A percentile compares a stretch with the other conserved stretches of the same genome.
These are phyloP conservation scores for Boulengeromyrus knoepffleri DNA, from an alignment of 2,113 vertebrate species.

Conservation along the genomic window DNA sequence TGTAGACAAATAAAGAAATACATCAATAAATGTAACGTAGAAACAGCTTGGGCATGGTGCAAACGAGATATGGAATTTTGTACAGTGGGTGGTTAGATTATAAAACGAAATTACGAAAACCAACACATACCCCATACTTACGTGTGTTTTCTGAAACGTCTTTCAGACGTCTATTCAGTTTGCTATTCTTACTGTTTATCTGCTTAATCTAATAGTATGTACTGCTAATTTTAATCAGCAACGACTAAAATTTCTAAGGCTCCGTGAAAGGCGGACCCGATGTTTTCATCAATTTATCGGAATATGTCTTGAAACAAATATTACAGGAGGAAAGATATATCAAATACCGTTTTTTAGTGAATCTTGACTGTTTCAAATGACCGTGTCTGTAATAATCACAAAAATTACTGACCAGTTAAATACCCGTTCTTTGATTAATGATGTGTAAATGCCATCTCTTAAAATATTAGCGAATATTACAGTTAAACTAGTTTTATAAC, in stretches of 20 bases:
- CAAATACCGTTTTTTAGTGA: not conserved
- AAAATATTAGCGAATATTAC: not conserved
- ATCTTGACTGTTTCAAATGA: not conserved
- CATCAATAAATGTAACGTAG: not conserved
- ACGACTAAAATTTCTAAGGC: not conserved
- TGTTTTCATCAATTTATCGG: not conserved
- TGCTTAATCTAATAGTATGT: not conserved
- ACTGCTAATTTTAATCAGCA: not conserved
- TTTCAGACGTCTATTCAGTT: not conserved
- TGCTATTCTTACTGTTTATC: not conserved
- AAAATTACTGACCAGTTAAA: not conserved
- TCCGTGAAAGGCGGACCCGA: not conserved
- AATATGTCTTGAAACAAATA: not conserved
- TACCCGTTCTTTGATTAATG: not conserved
- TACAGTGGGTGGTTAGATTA: not conserved
- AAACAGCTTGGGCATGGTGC: not conserved
- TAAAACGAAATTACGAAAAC: not conserved
- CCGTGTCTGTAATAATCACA: not conserved
- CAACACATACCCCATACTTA: not conserved
- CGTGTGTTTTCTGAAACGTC: not conserved
- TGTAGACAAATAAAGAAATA: no score
- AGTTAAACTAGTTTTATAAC: not conserved
- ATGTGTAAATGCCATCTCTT: not conserved
- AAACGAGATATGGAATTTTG: not conserved
- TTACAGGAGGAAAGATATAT: not conserved